A percentile compares a stretch with the other conserved stretches of the same genome.
Evolutionary conservation across 2,888 invertebrate species (phyloP).

Genomic region (Antheraea assamensis): DNA sequence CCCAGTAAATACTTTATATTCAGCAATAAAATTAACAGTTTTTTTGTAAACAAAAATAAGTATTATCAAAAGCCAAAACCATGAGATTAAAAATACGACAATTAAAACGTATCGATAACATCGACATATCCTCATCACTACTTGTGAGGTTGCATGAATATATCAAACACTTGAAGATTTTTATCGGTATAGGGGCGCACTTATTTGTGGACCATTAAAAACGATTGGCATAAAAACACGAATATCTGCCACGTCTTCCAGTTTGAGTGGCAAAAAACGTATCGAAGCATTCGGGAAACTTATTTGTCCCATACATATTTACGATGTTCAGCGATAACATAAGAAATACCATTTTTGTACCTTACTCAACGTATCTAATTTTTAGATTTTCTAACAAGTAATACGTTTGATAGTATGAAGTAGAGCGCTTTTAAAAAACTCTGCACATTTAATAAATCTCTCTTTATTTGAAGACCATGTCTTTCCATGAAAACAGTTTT

Average conservation of each 20-base stretch:
- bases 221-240: constrained; percentile 25
- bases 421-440: too few species aligned
- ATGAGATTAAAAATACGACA: background rate
- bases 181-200: constrained; percentile 53
- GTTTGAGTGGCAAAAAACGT: background rate
- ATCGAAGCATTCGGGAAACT: background rate
- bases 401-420: background rate
- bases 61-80: background rate
- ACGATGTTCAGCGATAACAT: background rate
- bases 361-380: too few species aligned
- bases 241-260: background rate
- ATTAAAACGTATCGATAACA: constrained; percentile 25
- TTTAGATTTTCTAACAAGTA: background rate
- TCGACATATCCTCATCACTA: constrained; percentile 38
- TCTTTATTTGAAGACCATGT: too few species aligned
- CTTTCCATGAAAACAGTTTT: too few species aligned
- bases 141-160: constrained; percentile 39
- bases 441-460: too few species aligned
- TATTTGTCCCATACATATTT: background rate
- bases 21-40: background rate
- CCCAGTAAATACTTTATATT: background rate
- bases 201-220: constrained; percentile 44
- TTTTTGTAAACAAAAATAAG: too few species aligned
- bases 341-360: background rate
- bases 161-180: constrained; percentile 57